phyloP scores from a whole-genome alignment of 2,888 invertebrate species.

The Portevinia maculata region DNA sequence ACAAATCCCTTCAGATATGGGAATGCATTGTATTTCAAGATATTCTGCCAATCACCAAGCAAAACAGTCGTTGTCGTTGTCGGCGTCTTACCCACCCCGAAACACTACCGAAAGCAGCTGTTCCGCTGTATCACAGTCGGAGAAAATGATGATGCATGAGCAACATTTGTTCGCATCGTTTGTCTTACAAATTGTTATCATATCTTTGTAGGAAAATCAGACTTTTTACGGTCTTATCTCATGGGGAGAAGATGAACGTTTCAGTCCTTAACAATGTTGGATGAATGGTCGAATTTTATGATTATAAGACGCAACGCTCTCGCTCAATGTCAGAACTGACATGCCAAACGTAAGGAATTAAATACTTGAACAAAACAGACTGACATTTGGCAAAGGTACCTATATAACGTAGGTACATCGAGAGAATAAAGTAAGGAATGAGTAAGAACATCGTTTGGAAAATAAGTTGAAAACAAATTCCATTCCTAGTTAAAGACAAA shows the following conservation, averaged over 20 bases:
- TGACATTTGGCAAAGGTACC: neutral
- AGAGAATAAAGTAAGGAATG: neutral
- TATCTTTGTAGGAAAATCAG: slow-evolving; percentile 38
- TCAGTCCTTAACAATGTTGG: slow-evolving; percentile 14
- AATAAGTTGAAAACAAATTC: slow-evolving; percentile 24
- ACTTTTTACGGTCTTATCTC: slow-evolving; percentile 37
- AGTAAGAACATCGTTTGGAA: neutral
- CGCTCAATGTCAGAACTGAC: slow-evolving; percentile 41
- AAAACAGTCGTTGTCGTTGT: neutral
- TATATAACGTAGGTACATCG: too few relatives aligned
- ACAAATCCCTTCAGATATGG: slow-evolving; percentile 2
- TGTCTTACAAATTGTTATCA: slow-evolving; percentile 46
- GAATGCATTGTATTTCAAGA: neutral
- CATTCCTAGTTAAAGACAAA: slow-evolving; percentile 7
- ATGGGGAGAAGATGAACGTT: slow-evolving; percentile 51
- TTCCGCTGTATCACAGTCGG: too few relatives aligned
- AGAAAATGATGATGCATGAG: slow-evolving; percentile 37
- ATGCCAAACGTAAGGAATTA: slow-evolving; percentile 30
- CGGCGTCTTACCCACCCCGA: too few relatives aligned
- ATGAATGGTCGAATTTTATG: slow-evolving; percentile 50
- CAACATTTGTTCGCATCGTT: slow-evolving; percentile 43
- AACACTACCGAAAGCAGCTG: too few relatives aligned
- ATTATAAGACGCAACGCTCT: slow-evolving; percentile 45
- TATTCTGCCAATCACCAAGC: slow-evolving; percentile 19
- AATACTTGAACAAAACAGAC: slow-evolving; percentile 21